A percentile compares a stretch with the other conserved stretches of the same genome.
phyloP scores from a whole-genome alignment of 2,113 vertebrate species.

The Xiphophorus hellerii region DNA sequence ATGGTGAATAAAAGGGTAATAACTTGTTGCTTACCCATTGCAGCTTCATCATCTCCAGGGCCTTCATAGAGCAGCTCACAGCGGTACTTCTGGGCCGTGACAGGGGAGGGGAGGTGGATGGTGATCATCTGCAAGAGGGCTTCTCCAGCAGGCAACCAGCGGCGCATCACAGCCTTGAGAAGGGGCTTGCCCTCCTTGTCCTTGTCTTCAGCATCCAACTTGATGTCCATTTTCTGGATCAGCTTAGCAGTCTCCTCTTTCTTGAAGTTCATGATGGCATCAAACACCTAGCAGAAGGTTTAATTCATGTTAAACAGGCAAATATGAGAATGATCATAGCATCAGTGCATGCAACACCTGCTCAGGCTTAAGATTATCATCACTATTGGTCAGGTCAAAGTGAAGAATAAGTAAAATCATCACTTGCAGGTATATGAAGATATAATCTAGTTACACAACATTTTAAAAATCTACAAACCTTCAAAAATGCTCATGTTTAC shows the following conservation, averaged over 20 bases:
- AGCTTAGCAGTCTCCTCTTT: constrained; percentile 91
- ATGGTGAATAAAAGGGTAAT: not conserved
- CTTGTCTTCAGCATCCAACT: constrained; percentile 90
- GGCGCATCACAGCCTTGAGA: constrained; percentile 96
- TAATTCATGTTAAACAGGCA: not conserved
- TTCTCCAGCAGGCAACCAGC: constrained; percentile 95
- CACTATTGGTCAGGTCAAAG: constrained; percentile 88
- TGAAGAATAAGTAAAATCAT: constrained; percentile 89
- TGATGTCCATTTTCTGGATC: constrained; percentile 91
- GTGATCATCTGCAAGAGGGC: constrained; percentile 98
- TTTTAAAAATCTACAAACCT: too few relatives aligned
- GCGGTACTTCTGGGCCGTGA: constrained; percentile 95
- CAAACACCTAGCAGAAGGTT: constrained; percentile 83
- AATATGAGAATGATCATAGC: not conserved
- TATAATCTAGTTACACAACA: not conserved
- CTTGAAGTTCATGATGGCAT: constrained; percentile 94
- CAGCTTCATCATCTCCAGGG: constrained; percentile 91
- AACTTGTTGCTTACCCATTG: constrained; percentile 84
- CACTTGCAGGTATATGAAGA: constrained; percentile 65
- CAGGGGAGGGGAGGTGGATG: constrained; percentile 95
- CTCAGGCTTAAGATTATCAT: constrained; percentile 85
- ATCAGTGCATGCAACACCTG: constrained; percentile 1
- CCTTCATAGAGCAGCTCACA: constrained; percentile 97
- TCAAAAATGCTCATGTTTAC: not conserved
- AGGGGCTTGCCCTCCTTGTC: constrained; percentile 94